Base-by-base conservation (phyloP, 2,888 invertebrate species). In the Minunthozetes semirufus region DNA sequence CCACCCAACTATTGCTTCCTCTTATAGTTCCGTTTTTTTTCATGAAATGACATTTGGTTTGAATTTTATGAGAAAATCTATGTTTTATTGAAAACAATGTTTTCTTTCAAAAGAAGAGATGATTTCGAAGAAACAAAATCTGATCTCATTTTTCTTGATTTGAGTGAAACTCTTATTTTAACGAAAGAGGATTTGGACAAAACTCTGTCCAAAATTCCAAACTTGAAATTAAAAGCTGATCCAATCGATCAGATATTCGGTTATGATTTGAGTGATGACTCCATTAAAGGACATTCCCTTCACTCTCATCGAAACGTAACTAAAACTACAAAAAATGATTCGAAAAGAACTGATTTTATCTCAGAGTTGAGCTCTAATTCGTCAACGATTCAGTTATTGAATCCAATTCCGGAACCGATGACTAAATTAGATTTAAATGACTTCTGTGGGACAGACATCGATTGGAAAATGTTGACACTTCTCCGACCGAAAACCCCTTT, bases 401-500 rank as follows among this genome's bases (percentile, higher is more conserved):
- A 94, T 83, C 93, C 94, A 0, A 85, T 92, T 78, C 93, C 94
- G 1, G 85, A 86, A 0, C 92, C 93, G 82, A 93, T 94, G 93
- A 87, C 86, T 79, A 85, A 86, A 13, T 85, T 91, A 59, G 88
- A 89, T 80, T 86, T 92, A 79, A 87, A 88, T 70, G 93, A 94
- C 80, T 84, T 94, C 71, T 91, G 91, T 80, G 87, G 89, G 13
- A 92, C 94, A 22, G 89, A 91, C 50, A 94, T 94, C 77, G 92
- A 93, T 81, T 94, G 94, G 94, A 88, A 90, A 82, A 94, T 94
- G 94, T 85, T 94, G 75, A 94, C 94, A 17, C 89, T 91, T n/a
- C 83, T 91, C 38, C 85, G 93, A 79, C 94, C 94, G 0, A 92
- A 92, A 82, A 87, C 87, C 42, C 91, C 91, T 80, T 83, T 88